Base-by-base conservation (phyloP, 2,888 invertebrate genomes). In the Leptopterna dolabrata region DNA sequence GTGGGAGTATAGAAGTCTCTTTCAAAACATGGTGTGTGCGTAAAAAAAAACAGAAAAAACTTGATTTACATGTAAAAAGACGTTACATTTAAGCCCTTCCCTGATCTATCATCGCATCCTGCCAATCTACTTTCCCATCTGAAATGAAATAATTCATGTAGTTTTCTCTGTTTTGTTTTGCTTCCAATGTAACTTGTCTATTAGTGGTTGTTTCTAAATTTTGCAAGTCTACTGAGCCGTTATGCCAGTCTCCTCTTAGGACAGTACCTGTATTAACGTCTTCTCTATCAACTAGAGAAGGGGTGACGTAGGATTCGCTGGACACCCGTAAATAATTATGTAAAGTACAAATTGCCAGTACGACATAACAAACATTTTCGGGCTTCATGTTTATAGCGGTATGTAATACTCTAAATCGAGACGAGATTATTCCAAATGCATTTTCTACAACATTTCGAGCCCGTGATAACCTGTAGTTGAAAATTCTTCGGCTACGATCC, bases 281-380 rank as follows among this genome's bases (percentile, higher is more conserved):
- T 47, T 47, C 43, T 6, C 43, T 43, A 19, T 41, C 80, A 80
- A 45, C 1, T 80, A 80, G 41, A 45, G 41, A 43, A 80, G 36
- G 43, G 1, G 80, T 36, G 14, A 80, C 7, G 14, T 80, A 80
- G 4, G 80, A 80, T 41, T 80, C 80, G 14, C 80, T 80, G 36
- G 41, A 4, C 36, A 43, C 45, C 3, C n/a, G 41, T 45, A 80
- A 80, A 80, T 43, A 80, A 14, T 80, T 80, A 45, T 80, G 80
- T 27, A 80, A 80, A 19, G 45, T 43, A 45, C 80, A 80, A 45
- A 80, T 80, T 30, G 80, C 80, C 45, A 80, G 9, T 80, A 80
- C 80, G 9, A 80, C 80, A 45, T 43, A 80, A 14, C 80, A 80
- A 7, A 80, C 19, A 45, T 80, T 80, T 36, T 30, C 80, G 43